Base-by-base conservation (phyloP, 2,888 invertebrate species). In the Diaphora mendica region DNA sequence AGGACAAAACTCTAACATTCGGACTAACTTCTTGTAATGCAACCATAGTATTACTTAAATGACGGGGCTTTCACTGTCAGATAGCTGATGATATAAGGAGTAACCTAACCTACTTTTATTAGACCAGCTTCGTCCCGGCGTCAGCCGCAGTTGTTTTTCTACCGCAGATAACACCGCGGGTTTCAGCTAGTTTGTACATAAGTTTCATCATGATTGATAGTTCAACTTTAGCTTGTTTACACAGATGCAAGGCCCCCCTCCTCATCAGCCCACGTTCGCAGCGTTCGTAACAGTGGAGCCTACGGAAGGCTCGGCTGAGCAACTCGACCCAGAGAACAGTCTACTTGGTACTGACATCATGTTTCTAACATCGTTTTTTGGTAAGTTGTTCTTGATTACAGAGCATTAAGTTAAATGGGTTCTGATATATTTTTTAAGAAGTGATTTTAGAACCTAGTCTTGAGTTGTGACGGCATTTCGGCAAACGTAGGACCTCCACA, bases 291-390 rank as follows among this genome's bases (percentile, higher is more conserved):
- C 98, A 9, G 97, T 98, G 87, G 98, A 98, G 84, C 96, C 97
- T 13, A 97, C 97, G 62, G 95, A 95, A 75, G 89, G 87, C 0
- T 80, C 88, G 51, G 96, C 96, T 0, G 97, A 97, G 75, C 97
- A 97, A 82, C 96, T 97, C 70, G 97, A 98, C 89, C 96, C 97
- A 15, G 98, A 98, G 88, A 97, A 97, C 88, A 97, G 97, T 86
- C 96, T 99, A 75, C 97, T 99, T 69, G 99, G 99, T 79, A 99
- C 99, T 48, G 99, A 99, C 91, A 97, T 98, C 87, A 98, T 99
- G 97, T 99, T 99, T 93, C 97, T 98, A 83, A 98, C 98, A 78
- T 98, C 99, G 64, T 99, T 99, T 94, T 97, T 99, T 88, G 97
- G 98, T 98, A 94, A 95, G 94, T 26, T n/a, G 13, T 39, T 68